A percentile compares a stretch with the other conserved stretches of the same genome.
Conservation (phyloP, 2,113 vertebrate species). For the Montifringilla adamsi region DNA sequence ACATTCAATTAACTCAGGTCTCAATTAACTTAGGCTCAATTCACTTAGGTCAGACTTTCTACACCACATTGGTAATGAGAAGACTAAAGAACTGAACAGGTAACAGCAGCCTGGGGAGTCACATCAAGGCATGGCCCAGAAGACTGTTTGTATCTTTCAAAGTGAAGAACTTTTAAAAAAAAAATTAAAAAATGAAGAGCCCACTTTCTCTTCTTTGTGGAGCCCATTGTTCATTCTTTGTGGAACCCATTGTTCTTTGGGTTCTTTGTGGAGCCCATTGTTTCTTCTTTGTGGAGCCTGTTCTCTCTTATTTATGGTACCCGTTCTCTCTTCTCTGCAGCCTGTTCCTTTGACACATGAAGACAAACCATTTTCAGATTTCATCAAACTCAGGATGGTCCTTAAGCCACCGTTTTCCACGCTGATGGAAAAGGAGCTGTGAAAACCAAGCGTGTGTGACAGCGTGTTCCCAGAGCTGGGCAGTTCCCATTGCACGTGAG, state of each 20-base stretch:
- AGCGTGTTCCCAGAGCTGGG: background rate
- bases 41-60: background rate
- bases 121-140: background rate
- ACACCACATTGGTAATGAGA: background rate
- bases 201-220: background rate
- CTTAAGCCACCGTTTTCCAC: background rate
- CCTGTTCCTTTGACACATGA: background rate
- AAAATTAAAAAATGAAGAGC: background rate
- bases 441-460: background rate
- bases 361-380: background rate
- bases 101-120: background rate
- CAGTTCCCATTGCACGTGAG: background rate
- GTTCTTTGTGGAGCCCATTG: background rate
- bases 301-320: background rate
- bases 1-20: background rate
- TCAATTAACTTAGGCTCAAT: background rate
- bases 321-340: background rate
- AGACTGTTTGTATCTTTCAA: background rate
- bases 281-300: background rate
- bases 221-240: background rate
- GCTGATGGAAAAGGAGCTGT: background rate
- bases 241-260: background rate
- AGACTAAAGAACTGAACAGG: background rate
- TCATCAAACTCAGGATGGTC: background rate
- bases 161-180: background rate